A percentile compares a stretch with the other conserved stretches of the same genome.
Evolutionary conservation across 2,888 invertebrate species (phyloP).

Genomic region (Luperina testacea): DNA sequence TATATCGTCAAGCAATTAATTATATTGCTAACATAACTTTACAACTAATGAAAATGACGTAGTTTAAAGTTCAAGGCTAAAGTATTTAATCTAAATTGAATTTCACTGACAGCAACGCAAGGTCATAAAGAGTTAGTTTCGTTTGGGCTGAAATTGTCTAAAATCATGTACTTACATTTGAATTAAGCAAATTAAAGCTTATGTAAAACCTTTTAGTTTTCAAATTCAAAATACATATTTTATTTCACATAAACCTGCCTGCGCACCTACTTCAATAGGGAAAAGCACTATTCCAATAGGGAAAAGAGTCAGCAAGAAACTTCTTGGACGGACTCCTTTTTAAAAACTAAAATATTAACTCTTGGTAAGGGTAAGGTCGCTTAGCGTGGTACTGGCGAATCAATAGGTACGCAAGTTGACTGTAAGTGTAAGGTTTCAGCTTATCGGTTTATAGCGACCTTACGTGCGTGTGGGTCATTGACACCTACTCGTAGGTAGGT

Average conservation of each 20-base stretch:
- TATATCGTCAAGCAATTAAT: no score
- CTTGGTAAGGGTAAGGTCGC: slow-evolving; percentile 6
- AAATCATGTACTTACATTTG: slow-evolving; percentile 23
- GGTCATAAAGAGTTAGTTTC: neutral
- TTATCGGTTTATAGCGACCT: slow-evolving; percentile 66
- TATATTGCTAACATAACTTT: neutral
- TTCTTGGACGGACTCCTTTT: neutral
- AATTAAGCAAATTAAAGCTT: neutral
- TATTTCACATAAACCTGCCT: neutral
- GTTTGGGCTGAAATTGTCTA: neutral
- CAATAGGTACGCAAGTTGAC: slow-evolving; percentile 65
- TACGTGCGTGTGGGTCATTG: slow-evolving; percentile 65
- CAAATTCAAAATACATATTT: neutral
- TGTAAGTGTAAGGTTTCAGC: slow-evolving; percentile 68
- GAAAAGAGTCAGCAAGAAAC: neutral
- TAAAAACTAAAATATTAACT: slow-evolving; percentile 6
- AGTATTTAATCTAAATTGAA: neutral
- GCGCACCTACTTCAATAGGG: neutral
- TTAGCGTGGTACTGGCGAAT: slow-evolving; percentile 55
- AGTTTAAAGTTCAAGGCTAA: slow-evolving; percentile 10
- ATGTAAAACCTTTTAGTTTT: neutral
- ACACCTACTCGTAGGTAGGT: slow-evolving; percentile 29
- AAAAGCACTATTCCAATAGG: neutral
- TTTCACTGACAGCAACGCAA: neutral
- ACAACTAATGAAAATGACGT: neutral